These are phyloP conservation scores for Noctua janthe DNA, from an alignment of 2,888 invertebrate species.

Conservation along the genomic window DNA sequence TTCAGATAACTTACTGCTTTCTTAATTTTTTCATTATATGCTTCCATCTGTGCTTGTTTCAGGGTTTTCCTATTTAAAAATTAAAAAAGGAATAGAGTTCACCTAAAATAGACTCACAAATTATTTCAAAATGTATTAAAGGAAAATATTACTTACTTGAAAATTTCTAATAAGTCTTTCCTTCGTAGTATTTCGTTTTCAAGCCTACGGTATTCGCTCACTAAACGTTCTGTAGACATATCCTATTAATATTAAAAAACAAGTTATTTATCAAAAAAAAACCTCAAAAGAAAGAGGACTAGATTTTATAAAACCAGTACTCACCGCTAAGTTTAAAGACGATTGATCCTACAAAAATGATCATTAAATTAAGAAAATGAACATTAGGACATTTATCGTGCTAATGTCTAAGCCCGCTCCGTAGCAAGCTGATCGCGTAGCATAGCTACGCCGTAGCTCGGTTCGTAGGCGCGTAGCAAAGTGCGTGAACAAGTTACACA, in stretches of 20 bases:
- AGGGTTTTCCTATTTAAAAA: neutral
- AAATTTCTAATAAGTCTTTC: neutral
- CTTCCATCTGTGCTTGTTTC: neutral
- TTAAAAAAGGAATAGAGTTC: neutral
- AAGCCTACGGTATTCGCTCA: conserved; percentile 33
- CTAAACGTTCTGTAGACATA: conserved; percentile 17
- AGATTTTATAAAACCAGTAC: neutral
- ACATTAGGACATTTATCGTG: neutral
- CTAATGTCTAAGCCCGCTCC: neutral
- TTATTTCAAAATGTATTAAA: neutral
- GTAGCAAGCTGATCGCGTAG: neutral
- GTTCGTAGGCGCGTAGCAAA: neutral
- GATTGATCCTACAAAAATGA: conserved; percentile 31
- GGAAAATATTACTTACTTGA: conserved; percentile 21
- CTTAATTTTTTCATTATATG: neutral
- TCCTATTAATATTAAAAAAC: conserved; percentile 1
- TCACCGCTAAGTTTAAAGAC: conserved; percentile 23
- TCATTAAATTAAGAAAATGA: neutral
- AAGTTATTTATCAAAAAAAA: neutral
- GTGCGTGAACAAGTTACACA: too few species aligned
- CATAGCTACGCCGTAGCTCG: conserved; percentile 6
- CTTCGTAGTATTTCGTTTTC: conserved; percentile 44
- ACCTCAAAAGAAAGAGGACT: neutral
- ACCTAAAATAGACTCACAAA: neutral
- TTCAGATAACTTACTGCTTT: neutral